Conservation (phyloP, 2,888 invertebrate species). For the Trichopoda pennipes region DNA sequence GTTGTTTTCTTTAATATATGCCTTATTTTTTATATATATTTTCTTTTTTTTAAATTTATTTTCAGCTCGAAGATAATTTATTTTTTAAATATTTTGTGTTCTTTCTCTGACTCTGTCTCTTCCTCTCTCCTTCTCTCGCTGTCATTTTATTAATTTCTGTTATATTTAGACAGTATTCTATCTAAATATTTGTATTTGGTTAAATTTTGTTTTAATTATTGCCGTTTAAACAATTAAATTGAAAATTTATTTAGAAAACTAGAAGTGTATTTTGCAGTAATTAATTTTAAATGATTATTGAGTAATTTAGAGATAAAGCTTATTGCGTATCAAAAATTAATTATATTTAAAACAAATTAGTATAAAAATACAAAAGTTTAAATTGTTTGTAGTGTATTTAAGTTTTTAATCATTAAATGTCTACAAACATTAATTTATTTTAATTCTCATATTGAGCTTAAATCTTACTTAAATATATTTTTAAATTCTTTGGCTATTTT, state of each 20-base stretch:
- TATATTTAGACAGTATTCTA: constrained; percentile 42
- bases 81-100: constrained; percentile 35
- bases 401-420: background rate
- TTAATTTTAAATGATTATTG: constrained; percentile 29
- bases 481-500: constrained; percentile 11
- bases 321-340: constrained; percentile 1
- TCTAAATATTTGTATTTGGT: constrained; percentile 1
- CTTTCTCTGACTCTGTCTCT: background rate
- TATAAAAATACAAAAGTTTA: background rate
- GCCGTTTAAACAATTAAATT: constrained; percentile 60
- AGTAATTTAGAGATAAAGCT: constrained; percentile 3
- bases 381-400: no score
- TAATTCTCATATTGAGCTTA: constrained; percentile 54
- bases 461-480: constrained; percentile 4
- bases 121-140: background rate
- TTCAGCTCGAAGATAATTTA: constrained; percentile 65
- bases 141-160: constrained; percentile 6
- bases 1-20: background rate
- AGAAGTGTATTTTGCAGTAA: constrained; percentile 52
- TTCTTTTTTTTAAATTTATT: constrained; percentile 53
- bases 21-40: constrained; percentile 6
- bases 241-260: constrained; percentile 53
- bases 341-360: constrained; percentile 8
- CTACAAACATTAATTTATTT: constrained; percentile 22
- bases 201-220: constrained; percentile 30